Evolutionary conservation across 1,140 invertebrate genomes (phyloP), one percentile per base, ranked within the genome.

Genomic region (Berghia stephanieae): DNA sequence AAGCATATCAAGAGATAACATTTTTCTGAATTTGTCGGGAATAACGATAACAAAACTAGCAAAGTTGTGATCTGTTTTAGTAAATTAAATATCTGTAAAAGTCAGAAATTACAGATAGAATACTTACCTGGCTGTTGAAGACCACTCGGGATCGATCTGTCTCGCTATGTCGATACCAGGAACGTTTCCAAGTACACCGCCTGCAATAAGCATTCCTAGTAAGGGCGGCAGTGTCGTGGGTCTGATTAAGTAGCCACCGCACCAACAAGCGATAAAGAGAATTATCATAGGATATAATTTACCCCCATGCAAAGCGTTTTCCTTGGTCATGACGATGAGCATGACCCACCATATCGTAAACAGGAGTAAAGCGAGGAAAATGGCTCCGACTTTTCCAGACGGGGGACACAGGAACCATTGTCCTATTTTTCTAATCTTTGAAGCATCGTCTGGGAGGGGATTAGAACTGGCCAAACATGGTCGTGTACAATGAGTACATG

Each of bases 151-250:
- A 77, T 90, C 84, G 42, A 92, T 90, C 71, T 87, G 83, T 42
- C 85, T 81, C n/a, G 89, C 88, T 67, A 89, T 81, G 57, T 86
- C 83, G n/a, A 91, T 81, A 2, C 80, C 74, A 31, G 90, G 89
- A 21, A 90, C 79, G 82, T 90, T 90, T 43, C 83, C 78, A 21
- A 90, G 80, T 27, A 89, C 36, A 24, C 84, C 79, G n/a, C 89
- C 89, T 31, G 86, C 77, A 52, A 89, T 82, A 44, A 90, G 77
- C 89, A 90, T 90, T n/a, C 89, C 89, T 89, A 88, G 78, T 0
- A 98, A 90, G 0, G 95, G 92, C 8, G 96, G 96, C 77, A 98
- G 89, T 2, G 93, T 94, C n/a, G 94, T 92, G 40, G 95, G 88
- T 36, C 93, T 93, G 77, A 93, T 89, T 81, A 94, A 88, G 92